Conservation (phyloP, 2,888 invertebrate genomes). For the Psococerastis gibbosa region DNA sequence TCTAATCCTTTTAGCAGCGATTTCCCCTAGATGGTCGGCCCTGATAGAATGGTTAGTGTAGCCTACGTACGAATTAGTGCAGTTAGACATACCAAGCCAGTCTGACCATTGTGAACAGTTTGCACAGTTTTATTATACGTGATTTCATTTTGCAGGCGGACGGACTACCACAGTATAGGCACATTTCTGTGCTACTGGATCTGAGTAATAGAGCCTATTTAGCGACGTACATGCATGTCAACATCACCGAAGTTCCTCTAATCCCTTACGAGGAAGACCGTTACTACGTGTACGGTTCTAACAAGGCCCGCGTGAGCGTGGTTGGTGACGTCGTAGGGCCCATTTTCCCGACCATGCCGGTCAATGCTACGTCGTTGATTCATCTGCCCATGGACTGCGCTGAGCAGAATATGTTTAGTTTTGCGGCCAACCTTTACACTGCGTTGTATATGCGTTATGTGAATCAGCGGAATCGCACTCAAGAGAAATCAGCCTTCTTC, state of each 20-base stretch:
- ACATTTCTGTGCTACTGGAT: constrained; percentile 82
- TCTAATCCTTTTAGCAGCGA: too few species aligned
- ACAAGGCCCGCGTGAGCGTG: constrained; percentile 48
- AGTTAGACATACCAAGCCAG: too few species aligned
- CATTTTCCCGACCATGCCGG: constrained; percentile 81
- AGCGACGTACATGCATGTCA: constrained; percentile 89
- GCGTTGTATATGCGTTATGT: constrained; percentile 78
- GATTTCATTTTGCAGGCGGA: constrained; percentile 40
- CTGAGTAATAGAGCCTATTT: constrained; percentile 79
- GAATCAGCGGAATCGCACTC: constrained; percentile 64
- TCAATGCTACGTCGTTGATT: constrained; percentile 65
- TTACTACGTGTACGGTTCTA: constrained; percentile 88
- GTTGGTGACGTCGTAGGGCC: constrained; percentile 88
- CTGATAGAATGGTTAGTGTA: too few species aligned
- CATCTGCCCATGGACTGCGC: constrained; percentile 76
- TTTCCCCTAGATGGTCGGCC: too few species aligned
- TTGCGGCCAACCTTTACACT: constrained; percentile 85
- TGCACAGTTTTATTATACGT: too few species aligned
- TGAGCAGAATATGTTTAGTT: constrained; percentile 92
- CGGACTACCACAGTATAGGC: constrained; percentile 78
- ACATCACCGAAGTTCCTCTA: constrained; percentile 81
- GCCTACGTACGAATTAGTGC: too few species aligned
- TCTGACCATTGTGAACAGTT: too few species aligned
- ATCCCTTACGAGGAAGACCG: constrained; percentile 81
- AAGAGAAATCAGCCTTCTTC: constrained; percentile 64